These are phyloP conservation scores for Drosophila formosana DNA, from an alignment of 2,888 invertebrate genomes.

Conservation along the genomic window DNA sequence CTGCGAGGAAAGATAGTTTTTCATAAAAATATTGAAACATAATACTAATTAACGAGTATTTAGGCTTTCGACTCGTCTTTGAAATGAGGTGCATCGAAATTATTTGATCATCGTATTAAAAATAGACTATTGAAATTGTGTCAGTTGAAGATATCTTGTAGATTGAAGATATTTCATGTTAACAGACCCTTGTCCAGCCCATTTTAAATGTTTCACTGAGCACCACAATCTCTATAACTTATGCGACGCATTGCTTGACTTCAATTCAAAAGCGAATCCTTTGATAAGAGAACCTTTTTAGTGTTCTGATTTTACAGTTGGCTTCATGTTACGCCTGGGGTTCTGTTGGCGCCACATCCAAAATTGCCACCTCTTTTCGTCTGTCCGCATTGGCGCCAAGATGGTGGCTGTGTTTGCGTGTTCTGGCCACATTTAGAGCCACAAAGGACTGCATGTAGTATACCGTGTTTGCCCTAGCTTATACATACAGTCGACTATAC, in stretches of 20 bases:
- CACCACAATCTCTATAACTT: slow-evolving; percentile 3
- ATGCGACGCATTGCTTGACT: slow-evolving; percentile 7
- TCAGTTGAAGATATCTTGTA: not conserved
- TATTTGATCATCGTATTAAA: no score
- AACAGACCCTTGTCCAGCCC: not conserved
- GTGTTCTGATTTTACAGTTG: slow-evolving; percentile 7
- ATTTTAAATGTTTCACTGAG: not conserved
- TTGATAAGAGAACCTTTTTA: slow-evolving; percentile 33
- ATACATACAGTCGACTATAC: slow-evolving; percentile 30
- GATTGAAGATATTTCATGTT: not conserved
- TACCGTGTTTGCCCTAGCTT: slow-evolving; percentile 35
- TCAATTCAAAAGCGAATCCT: slow-evolving; percentile 30
- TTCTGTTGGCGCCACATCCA: slow-evolving; percentile 45
- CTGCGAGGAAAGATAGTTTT: no score
- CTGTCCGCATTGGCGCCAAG: slow-evolving; percentile 67
- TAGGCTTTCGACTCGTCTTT: no score
- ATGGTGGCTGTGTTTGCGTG: slow-evolving; percentile 65
- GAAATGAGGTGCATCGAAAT: no score
- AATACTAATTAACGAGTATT: no score
- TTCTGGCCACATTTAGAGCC: slow-evolving; percentile 66
- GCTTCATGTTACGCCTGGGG: slow-evolving; percentile 8
- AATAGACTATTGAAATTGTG: not conserved
- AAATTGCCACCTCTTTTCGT: slow-evolving; percentile 34
- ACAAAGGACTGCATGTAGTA: slow-evolving; percentile 29
- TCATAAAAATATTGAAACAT: no score